Evolutionary conservation across 2,888 invertebrate species (phyloP).

Genomic region (Pteria penguin): DNA sequence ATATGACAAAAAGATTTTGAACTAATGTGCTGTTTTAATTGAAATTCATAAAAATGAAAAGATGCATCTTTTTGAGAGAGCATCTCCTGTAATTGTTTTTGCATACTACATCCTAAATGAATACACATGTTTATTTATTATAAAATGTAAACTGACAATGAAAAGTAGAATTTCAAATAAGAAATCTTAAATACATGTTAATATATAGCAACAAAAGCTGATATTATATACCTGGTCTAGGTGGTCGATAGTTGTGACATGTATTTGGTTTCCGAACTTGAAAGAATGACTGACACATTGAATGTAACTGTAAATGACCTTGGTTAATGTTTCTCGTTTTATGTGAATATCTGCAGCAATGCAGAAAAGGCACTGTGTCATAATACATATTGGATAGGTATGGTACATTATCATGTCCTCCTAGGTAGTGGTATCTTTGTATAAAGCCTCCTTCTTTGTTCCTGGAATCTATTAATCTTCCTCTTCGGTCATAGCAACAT

Average conservation of each 20-base stretch:
- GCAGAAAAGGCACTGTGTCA: slow-evolving; percentile 14
- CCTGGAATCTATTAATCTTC: slow-evolving; percentile 17
- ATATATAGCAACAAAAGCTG: too few relatives aligned
- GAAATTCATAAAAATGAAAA: too few relatives aligned
- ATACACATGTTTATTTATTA: too few relatives aligned
- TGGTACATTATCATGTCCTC: slow-evolving; percentile 5
- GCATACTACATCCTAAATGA: too few relatives aligned
- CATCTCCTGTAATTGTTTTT: too few relatives aligned
- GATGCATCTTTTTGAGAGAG: too few relatives aligned
- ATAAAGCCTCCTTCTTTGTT: slow-evolving; percentile 4
- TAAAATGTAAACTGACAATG: too few relatives aligned
- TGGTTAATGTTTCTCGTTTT: background rate
- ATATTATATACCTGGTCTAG: slow-evolving; percentile 20
- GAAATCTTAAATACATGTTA: too few relatives aligned
- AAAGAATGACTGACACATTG: background rate
- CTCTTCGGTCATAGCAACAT: slow-evolving; percentile 10
- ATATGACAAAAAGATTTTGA: too few relatives aligned
- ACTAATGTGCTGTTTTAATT: too few relatives aligned
- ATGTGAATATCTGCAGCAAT: slow-evolving; percentile 21
- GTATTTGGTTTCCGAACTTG: slow-evolving; percentile 1
- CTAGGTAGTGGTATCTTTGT: slow-evolving; percentile 25
- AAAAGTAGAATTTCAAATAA: too few relatives aligned
- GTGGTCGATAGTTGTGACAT: slow-evolving; percentile 18
- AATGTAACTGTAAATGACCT: background rate
- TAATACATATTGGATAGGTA: slow-evolving; percentile 22